Percentiles rank a stretch among this genome's conserved stretches.
Evolutionary conservation across 1,140 invertebrate species (phyloP).

Genomic region (Venustaconcha ellipsiformis): DNA sequence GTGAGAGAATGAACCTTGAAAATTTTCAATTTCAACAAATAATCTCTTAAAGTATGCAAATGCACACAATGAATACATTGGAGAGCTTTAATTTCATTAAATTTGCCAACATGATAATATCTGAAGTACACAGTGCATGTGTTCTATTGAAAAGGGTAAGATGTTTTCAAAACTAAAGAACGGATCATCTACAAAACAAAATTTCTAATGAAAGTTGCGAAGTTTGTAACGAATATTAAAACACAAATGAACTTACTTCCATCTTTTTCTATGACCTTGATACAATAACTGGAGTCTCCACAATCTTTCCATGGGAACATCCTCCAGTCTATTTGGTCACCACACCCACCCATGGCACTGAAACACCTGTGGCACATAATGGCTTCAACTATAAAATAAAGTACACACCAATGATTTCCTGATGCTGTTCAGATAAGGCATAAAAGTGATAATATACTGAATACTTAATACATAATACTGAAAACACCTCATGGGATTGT

Average conservation of each 20-base stretch:
- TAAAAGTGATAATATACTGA: too few relatives aligned
- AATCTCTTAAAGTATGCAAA: not conserved
- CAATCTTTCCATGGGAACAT: conserved; percentile 64
- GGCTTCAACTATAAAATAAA: conserved; percentile 41
- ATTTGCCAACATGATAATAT: too few relatives aligned
- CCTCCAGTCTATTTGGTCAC: conserved; percentile 53
- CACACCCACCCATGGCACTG: conserved; percentile 64
- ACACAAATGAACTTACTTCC: conserved; percentile 51
- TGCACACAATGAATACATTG: not conserved
- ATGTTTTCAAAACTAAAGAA: not conserved
- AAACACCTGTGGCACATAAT: conserved; percentile 62
- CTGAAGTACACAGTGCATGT: too few relatives aligned
- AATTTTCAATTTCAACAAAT: not conserved
- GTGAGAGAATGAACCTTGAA: too few relatives aligned
- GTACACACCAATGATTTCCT: not conserved
- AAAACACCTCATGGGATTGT: too few relatives aligned
- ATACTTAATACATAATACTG: too few relatives aligned
- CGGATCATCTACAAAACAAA: not conserved
- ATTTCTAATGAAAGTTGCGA: not conserved
- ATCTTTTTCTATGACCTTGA: conserved; percentile 63
- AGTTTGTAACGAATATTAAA: not conserved
- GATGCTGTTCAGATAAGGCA: too few relatives aligned
- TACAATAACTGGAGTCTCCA: conserved; percentile 61
- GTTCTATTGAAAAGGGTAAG: not conserved
- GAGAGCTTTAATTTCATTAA: too few relatives aligned